phyloP scores from a whole-genome alignment of 2,113 vertebrate species.

The Prunella himalayana region DNA sequence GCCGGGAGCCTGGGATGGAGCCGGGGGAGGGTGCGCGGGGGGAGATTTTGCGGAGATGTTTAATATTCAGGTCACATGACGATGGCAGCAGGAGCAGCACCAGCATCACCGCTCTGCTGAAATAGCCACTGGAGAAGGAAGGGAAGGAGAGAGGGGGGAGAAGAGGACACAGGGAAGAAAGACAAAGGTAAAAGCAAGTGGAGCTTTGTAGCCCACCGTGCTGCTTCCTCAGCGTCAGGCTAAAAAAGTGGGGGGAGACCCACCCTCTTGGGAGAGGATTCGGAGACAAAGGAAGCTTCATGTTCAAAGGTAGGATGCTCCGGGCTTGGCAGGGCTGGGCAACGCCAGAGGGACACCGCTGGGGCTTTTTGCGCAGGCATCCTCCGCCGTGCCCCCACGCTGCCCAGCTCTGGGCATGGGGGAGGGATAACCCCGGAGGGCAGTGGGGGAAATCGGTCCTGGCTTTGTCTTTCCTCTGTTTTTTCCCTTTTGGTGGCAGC shows the following conservation, averaged over 20 bases:
- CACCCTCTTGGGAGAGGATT: conserved; percentile 55
- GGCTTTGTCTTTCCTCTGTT: not conserved
- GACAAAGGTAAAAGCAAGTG: not conserved
- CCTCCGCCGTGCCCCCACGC: accelerated
- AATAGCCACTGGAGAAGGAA: conserved; percentile 57
- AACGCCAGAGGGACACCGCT: not conserved
- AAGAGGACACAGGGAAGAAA: conserved; percentile 13
- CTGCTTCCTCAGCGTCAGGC: not conserved
- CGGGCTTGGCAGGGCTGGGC: not conserved
- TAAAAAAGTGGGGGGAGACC: conserved; percentile 27
- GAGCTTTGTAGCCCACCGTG: not conserved
- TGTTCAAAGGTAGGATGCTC: conserved; percentile 79
- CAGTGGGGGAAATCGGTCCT: not conserved
- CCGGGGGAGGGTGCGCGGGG: conserved; percentile 33
- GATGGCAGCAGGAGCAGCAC: conserved; percentile 66
- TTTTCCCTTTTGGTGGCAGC: not conserved
- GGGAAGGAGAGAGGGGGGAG: not conserved
- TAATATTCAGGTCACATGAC: conserved; percentile 76
- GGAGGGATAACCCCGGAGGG: not conserved
- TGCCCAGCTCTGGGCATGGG: not conserved
- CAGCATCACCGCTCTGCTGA: conserved; percentile 63
- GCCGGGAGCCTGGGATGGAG: not conserved
- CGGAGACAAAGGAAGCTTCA: conserved; percentile 79
- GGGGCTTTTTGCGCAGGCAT: not conserved
- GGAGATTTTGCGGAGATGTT: conserved; percentile 63